Evolutionary conservation across 2,888 invertebrate species (phyloP).

Genomic region (Agelastica alni): DNA sequence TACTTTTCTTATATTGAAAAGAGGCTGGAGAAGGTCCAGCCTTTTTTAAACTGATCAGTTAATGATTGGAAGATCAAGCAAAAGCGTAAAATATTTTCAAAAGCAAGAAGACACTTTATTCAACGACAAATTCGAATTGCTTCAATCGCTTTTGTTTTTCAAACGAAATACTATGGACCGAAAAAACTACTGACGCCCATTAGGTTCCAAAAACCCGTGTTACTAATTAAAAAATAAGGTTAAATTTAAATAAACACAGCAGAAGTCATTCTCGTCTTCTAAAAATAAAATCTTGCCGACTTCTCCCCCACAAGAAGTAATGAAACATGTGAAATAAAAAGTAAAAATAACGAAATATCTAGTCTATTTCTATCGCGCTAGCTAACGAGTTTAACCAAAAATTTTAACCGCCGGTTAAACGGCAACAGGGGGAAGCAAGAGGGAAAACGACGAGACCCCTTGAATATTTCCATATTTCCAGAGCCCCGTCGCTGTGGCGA

Average conservation of each 20-base stretch:
- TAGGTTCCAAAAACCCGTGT: no score
- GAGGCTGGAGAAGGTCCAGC: no score
- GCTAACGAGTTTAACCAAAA: slow-evolving; percentile 19
- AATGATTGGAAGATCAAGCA: no score
- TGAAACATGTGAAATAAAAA: background rate
- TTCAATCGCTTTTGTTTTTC: no score
- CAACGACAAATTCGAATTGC: no score
- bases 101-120: no score
- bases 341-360: slow-evolving; percentile 1
- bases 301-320: background rate
- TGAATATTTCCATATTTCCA: slow-evolving; percentile 14
- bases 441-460: background rate
- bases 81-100: no score
- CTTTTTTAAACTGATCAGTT: no score
- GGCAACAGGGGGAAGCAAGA: slow-evolving; percentile 12
- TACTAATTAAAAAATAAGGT: no score
- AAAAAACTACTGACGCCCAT: no score
- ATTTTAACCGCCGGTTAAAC: slow-evolving; percentile 18
- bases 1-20: no score
- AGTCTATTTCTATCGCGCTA: slow-evolving; percentile 15
- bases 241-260: background rate
- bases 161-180: no score
- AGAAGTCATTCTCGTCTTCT: background rate
- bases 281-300: slow-evolving; percentile 1
- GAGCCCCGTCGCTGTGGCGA: slow-evolving; percentile 5